phyloP scores from a whole-genome alignment of 1,140 invertebrate genomes.

The Caenorhabditis latens region DNA sequence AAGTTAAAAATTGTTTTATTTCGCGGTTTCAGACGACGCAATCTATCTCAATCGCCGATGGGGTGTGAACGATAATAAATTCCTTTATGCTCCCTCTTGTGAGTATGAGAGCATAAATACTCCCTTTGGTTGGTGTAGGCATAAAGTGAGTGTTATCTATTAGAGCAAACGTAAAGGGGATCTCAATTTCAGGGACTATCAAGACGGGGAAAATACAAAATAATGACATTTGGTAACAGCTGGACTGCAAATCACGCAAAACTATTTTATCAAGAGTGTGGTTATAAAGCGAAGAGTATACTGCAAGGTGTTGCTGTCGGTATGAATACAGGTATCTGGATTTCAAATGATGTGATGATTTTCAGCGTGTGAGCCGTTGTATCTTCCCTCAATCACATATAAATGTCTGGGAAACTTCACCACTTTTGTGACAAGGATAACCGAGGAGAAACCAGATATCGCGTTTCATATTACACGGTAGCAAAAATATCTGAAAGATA shows the following conservation, averaged over 20 bases:
- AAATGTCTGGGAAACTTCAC: not conserved
- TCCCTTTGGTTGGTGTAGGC: not conserved
- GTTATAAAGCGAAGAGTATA: conserved; percentile 6
- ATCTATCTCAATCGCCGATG: not conserved
- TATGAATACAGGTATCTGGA: not conserved
- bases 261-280: conserved; percentile 9
- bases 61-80: not conserved
- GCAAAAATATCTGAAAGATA: too few relatives aligned
- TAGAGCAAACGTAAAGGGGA: too few relatives aligned
- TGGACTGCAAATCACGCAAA: conserved; percentile 2
- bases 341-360: not conserved
- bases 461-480: not conserved
- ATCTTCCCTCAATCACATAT: not conserved
- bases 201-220: not conserved
- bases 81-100: not conserved
- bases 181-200: not conserved
- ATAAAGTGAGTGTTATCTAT: not conserved
- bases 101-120: not conserved
- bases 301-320: not conserved
- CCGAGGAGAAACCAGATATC: not conserved
- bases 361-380: not conserved
- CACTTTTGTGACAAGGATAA: not conserved
- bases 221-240: not conserved
- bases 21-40: not conserved
- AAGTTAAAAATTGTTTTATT: not conserved